Evolutionary conservation across 2,888 invertebrate species (phyloP), one percentile per base, ranked within the genome.

Genomic region (Prionchulus punctatus): DNA sequence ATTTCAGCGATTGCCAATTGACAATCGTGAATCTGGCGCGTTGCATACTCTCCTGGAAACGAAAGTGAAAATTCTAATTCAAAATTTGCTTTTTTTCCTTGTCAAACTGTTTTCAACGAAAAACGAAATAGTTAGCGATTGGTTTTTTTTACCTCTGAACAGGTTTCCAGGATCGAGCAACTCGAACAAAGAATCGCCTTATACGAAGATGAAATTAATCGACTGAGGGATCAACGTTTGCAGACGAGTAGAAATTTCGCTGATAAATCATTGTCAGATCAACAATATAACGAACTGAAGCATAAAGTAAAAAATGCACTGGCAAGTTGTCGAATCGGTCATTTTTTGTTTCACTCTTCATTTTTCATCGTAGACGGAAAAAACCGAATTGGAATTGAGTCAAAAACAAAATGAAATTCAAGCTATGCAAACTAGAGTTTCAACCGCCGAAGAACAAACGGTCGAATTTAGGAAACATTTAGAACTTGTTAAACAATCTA

Each of bases 391-490:
- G 76, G 94, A 96, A 80, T 83, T 96, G 73, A 86, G 87, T 75
- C 82, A 90, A 71, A 81, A 91, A 70, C 94, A 94, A 78, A 88
- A 91, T 77, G 96, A 96, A 79, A 83, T 94, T 67, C 79, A 89
- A 73, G 88, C 86, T 62, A 85, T 92, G 83, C 87, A 88, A 63
- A 89, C 94, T 66, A 90, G 94, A 79, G 89, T 94, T 86, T 94
- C 94, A 76, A 89, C 94, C 1, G 76, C 91, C 63, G 92, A 94
- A 77, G 92, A 92, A 72, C 94, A 96, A 75, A 91, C 91, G 72
- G 86, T 88, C 76, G 94, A 96, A 77, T 90, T 94, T 75, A 90
- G 91, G 76, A 81, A 92, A 60, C 94, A 96, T 76, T 90, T 96
- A 70, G 86, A 88, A 62, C 90, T 98, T 31, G 81, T 96, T 60